Base-by-base conservation (phyloP, 1,140 invertebrate species). In the Saxidomus purpurata region DNA sequence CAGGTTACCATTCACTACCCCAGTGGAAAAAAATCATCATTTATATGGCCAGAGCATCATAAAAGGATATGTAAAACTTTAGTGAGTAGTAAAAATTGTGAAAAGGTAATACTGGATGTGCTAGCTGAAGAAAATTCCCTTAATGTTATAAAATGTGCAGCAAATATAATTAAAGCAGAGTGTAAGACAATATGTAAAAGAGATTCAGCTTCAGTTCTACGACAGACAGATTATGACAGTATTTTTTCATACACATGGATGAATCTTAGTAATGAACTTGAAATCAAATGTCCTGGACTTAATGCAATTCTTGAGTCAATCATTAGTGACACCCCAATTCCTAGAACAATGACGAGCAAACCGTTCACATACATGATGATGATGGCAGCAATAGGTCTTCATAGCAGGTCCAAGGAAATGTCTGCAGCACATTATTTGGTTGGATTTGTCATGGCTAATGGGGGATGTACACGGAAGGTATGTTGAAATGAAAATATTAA, bases 1-100 rank as follows among this genome's bases (percentile, higher is more conserved):
- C 67, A 71, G 67, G 22, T 71, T 8, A 71, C 22, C 4, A 25
- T 71, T 25, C 4, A 71, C 67, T 71, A 71, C 31, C 67, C 67
- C 4, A 71, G 67, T 40, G 67, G 67, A 6, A 34, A 25, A 71
- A 71, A 71, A 25, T 34, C 67, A 71, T 9, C 67, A 34, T 36
- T 71, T 71, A 71, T 71, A 36, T 71, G 67, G 67, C 67, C 67
- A 36, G 67, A 71, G 67, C 67, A 11, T 11, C 67, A 71, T 71
- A 71, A 71, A 40, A 34, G 67, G 4, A 71, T 71, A 8, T 34
- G 31, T 36, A 71, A 71, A 40, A 25, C 22, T 11, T 3, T 71
- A 22, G 8, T 34, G 2, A 34, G 31, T 71, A 25, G 67, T 34
- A 71, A 71, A 36, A 71, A 40, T 4, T 13, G 67, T 71, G 67